Percentiles rank a stretch among this genome's conserved stretches.
Evolutionary conservation across 2,113 vertebrate genomes (phyloP).

Genomic region (Cervus canadensis): DNA sequence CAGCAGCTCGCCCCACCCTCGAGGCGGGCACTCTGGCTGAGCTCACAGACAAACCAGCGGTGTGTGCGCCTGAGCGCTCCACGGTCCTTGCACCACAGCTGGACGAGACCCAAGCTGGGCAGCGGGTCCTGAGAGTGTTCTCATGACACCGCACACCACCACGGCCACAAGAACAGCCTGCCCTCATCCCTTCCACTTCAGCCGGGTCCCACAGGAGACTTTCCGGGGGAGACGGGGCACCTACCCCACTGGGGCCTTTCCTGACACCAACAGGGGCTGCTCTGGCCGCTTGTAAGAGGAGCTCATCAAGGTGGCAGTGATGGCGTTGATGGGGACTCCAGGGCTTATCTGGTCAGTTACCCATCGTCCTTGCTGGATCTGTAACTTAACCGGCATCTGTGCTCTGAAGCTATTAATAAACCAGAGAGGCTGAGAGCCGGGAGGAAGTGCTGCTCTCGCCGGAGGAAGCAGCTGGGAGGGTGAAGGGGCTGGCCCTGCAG

Average conservation of each 20-base stretch:
- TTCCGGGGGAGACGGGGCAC: neutral
- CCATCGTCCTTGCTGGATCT: neutral
- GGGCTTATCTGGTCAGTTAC: neutral
- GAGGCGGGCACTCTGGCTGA: neutral
- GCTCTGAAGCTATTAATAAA: conserved; percentile 50
- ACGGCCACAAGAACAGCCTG: neutral
- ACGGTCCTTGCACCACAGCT: neutral
- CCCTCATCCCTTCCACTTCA: neutral
- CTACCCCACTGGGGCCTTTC: neutral
- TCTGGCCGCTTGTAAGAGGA: neutral
- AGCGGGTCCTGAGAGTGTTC: neutral
- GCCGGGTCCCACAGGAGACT: neutral
- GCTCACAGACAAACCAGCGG: neutral
- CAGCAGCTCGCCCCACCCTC: neutral
- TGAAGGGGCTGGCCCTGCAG: neutral
- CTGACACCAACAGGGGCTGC: neutral
- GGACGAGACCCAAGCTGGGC: neutral
- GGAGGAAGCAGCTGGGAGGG: conserved; percentile 30
- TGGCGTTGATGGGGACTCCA: neutral
- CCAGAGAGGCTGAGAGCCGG: neutral
- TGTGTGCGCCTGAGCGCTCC: accelerated
- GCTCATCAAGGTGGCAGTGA: neutral
- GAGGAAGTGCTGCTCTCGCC: neutral
- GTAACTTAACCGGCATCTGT: neutral
- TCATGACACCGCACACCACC: neutral